Conservation (phyloP, 1,140 invertebrate species). For the Drosophila kepulauana region DNA sequence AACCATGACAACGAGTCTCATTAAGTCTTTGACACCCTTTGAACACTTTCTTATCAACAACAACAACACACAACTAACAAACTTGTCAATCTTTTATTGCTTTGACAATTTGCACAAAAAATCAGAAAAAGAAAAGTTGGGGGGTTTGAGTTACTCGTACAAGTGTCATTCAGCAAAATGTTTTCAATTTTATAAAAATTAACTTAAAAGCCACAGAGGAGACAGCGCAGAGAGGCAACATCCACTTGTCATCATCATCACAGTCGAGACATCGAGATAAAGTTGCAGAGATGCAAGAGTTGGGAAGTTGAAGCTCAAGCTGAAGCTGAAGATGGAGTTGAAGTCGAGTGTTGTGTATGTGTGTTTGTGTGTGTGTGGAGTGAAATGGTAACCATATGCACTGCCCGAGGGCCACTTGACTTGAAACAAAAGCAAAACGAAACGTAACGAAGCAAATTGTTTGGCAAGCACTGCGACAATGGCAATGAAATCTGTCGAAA, state of each 20-base stretch:
- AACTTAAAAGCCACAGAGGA: slow-evolving; percentile 52
- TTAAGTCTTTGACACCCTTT: slow-evolving; percentile 39
- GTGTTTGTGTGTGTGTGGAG: neutral
- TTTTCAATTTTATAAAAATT: slow-evolving; percentile 70
- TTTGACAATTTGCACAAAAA: slow-evolving; percentile 17
- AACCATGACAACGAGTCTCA: slow-evolving; percentile 20
- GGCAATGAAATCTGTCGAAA: slow-evolving; percentile 39
- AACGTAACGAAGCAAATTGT: slow-evolving; percentile 37
- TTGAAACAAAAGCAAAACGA: slow-evolving; percentile 64
- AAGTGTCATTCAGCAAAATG: slow-evolving; percentile 69
- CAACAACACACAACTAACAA: neutral
- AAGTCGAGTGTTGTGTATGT: neutral
- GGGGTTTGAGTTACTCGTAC: slow-evolving; percentile 8
- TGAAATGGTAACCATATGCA: slow-evolving; percentile 50
- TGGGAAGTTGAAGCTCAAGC: slow-evolving; percentile 27
- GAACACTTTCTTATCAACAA: slow-evolving; percentile 18
- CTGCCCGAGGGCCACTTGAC: slow-evolving; percentile 64
- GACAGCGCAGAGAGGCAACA: slow-evolving; percentile 8
- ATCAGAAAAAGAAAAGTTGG: neutral
- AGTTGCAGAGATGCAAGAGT: slow-evolving; percentile 46
- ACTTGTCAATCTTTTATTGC: slow-evolving; percentile 9
- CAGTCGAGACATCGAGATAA: slow-evolving; percentile 19
- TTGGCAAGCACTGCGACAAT: slow-evolving; percentile 37
- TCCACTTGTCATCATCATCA: slow-evolving; percentile 39
- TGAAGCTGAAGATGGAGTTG: slow-evolving; percentile 15